Conservation (phyloP, 2,113 vertebrate species). For the Oryctolagus cuniculus region DNA sequence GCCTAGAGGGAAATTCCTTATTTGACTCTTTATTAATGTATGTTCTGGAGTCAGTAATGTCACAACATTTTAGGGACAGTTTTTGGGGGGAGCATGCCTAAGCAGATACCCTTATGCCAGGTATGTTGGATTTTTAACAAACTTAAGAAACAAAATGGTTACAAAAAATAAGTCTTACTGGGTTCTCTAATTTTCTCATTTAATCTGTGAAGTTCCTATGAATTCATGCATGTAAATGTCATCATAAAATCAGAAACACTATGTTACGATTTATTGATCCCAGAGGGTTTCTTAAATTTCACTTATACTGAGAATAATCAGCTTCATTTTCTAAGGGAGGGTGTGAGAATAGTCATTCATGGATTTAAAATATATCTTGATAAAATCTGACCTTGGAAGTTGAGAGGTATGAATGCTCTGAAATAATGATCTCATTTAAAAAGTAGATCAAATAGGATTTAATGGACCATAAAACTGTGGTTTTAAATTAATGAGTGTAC, state of each 20-base stretch:
- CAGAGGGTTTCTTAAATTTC: constrained; percentile 35
- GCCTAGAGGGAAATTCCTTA: background rate
- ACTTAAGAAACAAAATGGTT: constrained; percentile 8
- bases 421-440: constrained; percentile 68
- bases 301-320: constrained; percentile 30
- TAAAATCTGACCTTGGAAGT: constrained; percentile 53
- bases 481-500: constrained; percentile 68
- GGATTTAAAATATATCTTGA: constrained; percentile 53
- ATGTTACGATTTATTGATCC: constrained; percentile 21
- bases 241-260: constrained; percentile 53
- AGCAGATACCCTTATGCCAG: background rate
- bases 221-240: constrained; percentile 36
- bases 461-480: constrained; percentile 59
- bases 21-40: constrained; percentile 19
- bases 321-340: constrained; percentile 55
- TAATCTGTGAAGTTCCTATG: constrained; percentile 52
- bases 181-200: constrained; percentile 50
- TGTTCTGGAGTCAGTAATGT: background rate
- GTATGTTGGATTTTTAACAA: background rate
- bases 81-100: background rate
- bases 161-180: constrained; percentile 19
- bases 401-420: constrained; percentile 26
- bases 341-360: constrained; percentile 37
- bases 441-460: constrained; percentile 58
- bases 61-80: background rate